These are phyloP conservation scores for Nymphalis io DNA, from an alignment of 1,140 invertebrate genomes.

Conservation along the genomic window DNA sequence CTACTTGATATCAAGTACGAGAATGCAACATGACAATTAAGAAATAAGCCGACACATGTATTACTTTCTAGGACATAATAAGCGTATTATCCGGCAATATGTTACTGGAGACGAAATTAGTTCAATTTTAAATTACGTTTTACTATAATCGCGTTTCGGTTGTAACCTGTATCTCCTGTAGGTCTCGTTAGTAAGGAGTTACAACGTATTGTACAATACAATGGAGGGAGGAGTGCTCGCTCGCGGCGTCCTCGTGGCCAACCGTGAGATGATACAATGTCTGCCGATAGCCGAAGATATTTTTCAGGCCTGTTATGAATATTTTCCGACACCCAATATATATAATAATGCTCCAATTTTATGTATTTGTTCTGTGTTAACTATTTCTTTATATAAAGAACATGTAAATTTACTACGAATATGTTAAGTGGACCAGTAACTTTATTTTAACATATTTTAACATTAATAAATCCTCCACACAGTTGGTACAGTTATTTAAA, in stretches of 20 bases:
- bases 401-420: too few relatives aligned
- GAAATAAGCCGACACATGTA: too few relatives aligned
- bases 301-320: constrained; percentile 10
- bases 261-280: constrained; percentile 42
- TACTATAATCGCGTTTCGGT: neutral
- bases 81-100: too few relatives aligned
- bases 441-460: neutral
- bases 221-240: constrained; percentile 66
- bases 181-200: constrained; percentile 73
- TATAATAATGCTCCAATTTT: neutral
- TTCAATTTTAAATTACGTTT: neutral
- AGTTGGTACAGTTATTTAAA: constrained; percentile 19
- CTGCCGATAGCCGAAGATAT: constrained; percentile 15
- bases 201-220: constrained; percentile 71
- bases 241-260: constrained; percentile 57
- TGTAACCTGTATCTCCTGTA: constrained; percentile 33
- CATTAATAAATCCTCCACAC: constrained; percentile 2
- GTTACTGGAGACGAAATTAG: too few relatives aligned
- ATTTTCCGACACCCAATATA: neutral
- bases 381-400: too few relatives aligned
- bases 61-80: too few relatives aligned
- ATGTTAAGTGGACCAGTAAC: too few relatives aligned
- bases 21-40: too few relatives aligned
- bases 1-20: too few relatives aligned
- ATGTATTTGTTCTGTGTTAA: too few relatives aligned